Percentiles rank a stretch among this genome's conserved stretches.
These are phyloP conservation scores for Latheticus oryzae DNA, from an alignment of 2,888 invertebrate genomes.

Conservation along the genomic window DNA sequence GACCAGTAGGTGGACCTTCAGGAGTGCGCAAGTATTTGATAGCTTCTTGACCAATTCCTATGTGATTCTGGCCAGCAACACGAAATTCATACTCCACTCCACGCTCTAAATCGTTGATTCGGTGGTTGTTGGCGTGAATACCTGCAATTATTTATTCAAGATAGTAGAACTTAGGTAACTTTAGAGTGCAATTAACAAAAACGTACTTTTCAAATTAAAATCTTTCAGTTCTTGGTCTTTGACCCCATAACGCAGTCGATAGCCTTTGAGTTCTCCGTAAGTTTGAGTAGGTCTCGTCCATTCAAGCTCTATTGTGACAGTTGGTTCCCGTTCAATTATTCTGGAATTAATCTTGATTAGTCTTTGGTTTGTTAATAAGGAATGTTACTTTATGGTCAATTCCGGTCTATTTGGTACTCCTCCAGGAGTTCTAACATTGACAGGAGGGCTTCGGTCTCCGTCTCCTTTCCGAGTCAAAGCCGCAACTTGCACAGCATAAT, in stretches of 20 bases:
- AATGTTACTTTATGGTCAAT: slow-evolving; percentile 65
- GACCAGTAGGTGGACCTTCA: slow-evolving; percentile 91
- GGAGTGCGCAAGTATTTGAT: slow-evolving; percentile 93
- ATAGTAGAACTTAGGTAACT: too few relatives aligned
- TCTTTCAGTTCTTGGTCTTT: slow-evolving; percentile 83
- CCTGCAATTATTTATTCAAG: too few relatives aligned
- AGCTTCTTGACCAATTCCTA: slow-evolving; percentile 95
- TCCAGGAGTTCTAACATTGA: slow-evolving; percentile 90
- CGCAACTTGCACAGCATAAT: slow-evolving; percentile 93
- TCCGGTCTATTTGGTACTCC: slow-evolving; percentile 90
- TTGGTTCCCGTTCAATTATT: slow-evolving; percentile 87
- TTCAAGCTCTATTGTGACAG: slow-evolving; percentile 89
- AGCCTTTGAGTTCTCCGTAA: slow-evolving; percentile 89
- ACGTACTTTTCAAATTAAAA: slow-evolving; percentile 73
- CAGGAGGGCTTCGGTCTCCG: slow-evolving; percentile 90
- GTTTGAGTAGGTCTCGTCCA: slow-evolving; percentile 93
- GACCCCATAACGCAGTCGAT: slow-evolving; percentile 87
- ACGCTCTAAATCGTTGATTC: slow-evolving; percentile 84
- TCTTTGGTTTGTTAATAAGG: too few relatives aligned
- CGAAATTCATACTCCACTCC: slow-evolving; percentile 97
- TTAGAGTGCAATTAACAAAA: slow-evolving; percentile 3
- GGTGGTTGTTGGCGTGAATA: slow-evolving; percentile 76
- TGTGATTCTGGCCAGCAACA: slow-evolving; percentile 94
- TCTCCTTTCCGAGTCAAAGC: slow-evolving; percentile 97
- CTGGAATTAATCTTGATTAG: slow-evolving; percentile 70